Evolutionary conservation across 1,140 invertebrate species (phyloP).

Genomic region (Drosophila parvula): DNA sequence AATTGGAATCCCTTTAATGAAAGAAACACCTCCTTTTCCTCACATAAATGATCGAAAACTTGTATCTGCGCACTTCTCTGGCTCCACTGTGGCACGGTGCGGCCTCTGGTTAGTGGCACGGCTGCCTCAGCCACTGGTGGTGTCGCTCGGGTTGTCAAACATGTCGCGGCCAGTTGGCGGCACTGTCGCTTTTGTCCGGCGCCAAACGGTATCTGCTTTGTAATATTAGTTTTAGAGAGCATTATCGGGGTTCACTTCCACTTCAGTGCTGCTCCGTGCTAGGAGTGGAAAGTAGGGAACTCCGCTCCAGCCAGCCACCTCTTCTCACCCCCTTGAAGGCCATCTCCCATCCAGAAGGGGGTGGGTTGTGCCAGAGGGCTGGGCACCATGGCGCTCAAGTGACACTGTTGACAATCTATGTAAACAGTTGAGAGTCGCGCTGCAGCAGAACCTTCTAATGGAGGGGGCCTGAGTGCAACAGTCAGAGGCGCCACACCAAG

Average conservation of each 20-base stretch:
- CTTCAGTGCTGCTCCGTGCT: slow-evolving; percentile 59
- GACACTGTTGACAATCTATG: slow-evolving; percentile 79
- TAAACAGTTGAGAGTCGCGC: slow-evolving; percentile 64
- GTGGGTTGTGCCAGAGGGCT: slow-evolving; percentile 32
- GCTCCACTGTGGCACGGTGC: slow-evolving; percentile 47
- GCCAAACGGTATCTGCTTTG: slow-evolving; percentile 81
- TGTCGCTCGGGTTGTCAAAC: slow-evolving; percentile 81
- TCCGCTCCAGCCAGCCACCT: slow-evolving; percentile 3
- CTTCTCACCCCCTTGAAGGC: slow-evolving; percentile 34
- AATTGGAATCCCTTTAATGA: neutral
- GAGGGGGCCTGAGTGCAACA: slow-evolving; percentile 19
- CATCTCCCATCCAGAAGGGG: slow-evolving; percentile 30
- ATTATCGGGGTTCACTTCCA: slow-evolving; percentile 82
- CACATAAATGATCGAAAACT: neutral
- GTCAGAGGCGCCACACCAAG: slow-evolving; percentile 43
- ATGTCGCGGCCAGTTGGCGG: slow-evolving; percentile 83
- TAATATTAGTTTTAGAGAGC: slow-evolving; percentile 83
- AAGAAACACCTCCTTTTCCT: neutral
- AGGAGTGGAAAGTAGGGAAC: slow-evolving; percentile 21
- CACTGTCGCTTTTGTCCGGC: slow-evolving; percentile 80
- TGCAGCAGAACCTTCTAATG: slow-evolving; percentile 15
- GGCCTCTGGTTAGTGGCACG: slow-evolving; percentile 43
- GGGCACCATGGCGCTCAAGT: slow-evolving; percentile 75
- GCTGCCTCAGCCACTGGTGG: slow-evolving; percentile 30
- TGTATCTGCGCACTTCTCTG: neutral